Base-by-base conservation (phyloP, 2,797 vertebrate genomes). In the Peromyscus aztecus region DNA sequence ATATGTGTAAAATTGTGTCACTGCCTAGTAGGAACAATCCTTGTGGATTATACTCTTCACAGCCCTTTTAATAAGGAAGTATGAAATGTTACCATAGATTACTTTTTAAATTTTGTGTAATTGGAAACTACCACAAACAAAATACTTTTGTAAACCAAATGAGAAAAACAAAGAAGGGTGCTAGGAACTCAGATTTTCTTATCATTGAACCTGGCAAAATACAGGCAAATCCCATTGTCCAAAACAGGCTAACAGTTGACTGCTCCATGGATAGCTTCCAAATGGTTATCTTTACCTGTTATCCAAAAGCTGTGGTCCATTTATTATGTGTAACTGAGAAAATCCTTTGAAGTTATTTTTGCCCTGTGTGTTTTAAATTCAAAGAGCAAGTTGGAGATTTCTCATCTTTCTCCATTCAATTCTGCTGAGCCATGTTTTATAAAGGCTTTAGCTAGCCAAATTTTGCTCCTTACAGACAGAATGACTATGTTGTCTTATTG, bases 141-240 rank as follows among this genome's bases (percentile, higher is more conserved):
- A 93, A 90, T 89, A 21, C 16, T 13, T 85, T 89, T 80, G 69
- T 69, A 83, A 92, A 59, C 31, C 46, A 67, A 57, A 61, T 29
- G 80, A 29, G 31, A 49, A 87, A 73, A 63, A 82, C 21, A 90
- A 95, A 93, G 2, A 31, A 93, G 2, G 31, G 34, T 34, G 63
- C 59, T 14, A 83, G 67, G 17, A 61, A 86, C 27, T 77, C 10
- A 82, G 78, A 91, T 94, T 89, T 94, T 69, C 91, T 90, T 83
- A 77, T 85, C 63, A 94, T 31, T 87, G 27, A 80, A 92, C 88
- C 59, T 71, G 31, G 43, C 24, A 95, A 81, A 90, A 92, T 46
- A 29, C 24, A 67, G 24, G 43, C 71, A 85, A 40, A 6, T 3
- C 14, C 63, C 12, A 75, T 11, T 91, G 77, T 37, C 21, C 43